A percentile compares a stretch with the other conserved stretches of the same genome.
These are phyloP conservation scores for Tetranychus truncatus DNA, from an alignment of 2,888 invertebrate genomes.

Conservation along the genomic window DNA sequence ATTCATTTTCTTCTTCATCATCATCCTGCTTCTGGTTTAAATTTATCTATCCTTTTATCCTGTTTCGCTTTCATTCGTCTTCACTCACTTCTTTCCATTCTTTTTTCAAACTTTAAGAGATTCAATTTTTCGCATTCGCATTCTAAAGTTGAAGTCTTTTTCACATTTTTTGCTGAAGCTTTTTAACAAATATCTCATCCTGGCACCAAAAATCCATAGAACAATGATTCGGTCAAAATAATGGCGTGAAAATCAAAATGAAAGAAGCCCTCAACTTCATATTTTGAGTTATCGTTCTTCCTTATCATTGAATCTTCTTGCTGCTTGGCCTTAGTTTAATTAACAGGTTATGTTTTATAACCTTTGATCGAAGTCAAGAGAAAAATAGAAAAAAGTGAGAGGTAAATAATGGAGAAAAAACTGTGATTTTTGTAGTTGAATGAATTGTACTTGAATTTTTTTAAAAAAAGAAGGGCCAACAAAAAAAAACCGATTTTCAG, in stretches of 20 bases:
- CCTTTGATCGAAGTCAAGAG: neutral
- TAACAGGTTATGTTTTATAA: neutral
- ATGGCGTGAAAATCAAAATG: too few relatives aligned
- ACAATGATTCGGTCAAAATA: too few relatives aligned
- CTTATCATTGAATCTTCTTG: too few relatives aligned
- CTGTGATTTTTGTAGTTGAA: neutral
- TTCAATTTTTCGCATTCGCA: neutral
- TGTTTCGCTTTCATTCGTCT: neutral
- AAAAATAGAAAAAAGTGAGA: neutral
- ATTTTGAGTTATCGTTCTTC: too few relatives aligned
- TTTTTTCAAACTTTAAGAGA: neutral
- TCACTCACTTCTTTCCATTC: neutral
- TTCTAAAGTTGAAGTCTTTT: too few relatives aligned
- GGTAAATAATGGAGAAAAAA: neutral
- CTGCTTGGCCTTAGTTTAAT: too few relatives aligned
- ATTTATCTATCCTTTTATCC: neutral
- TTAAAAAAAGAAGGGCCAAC: neutral
- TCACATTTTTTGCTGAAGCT: too few relatives aligned
- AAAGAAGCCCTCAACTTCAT: too few relatives aligned
- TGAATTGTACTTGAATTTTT: neutral
- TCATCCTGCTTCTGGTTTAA: slow-evolving; percentile 1
- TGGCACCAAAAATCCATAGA: too few relatives aligned
- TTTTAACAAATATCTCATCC: too few relatives aligned
- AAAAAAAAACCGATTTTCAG: neutral
- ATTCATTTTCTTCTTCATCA: neutral